Percentiles rank a stretch among this genome's conserved stretches.
Conservation (phyloP, 1,140 invertebrate genomes). For the Sminthurides bifidus region DNA sequence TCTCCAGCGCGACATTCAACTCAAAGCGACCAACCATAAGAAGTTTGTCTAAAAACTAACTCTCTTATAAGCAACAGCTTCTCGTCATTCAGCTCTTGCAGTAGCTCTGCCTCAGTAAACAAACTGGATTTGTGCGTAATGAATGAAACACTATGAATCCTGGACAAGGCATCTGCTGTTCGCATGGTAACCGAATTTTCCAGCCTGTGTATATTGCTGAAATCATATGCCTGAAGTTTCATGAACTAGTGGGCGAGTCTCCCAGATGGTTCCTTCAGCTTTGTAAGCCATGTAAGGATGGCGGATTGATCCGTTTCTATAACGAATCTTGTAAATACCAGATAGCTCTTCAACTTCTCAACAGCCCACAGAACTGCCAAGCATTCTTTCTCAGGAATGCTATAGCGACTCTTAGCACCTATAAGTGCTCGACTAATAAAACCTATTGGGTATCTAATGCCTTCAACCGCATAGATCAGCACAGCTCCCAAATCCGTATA, state of each 20-base stretch:
- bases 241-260: slow-evolving; percentile 27
- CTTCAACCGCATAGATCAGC: slow-evolving; percentile 31
- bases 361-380: slow-evolving; percentile 41
- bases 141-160: too few species aligned
- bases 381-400: slow-evolving; percentile 40
- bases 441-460: slow-evolving; percentile 33
- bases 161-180: too few species aligned
- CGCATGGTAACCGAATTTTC: too few species aligned
- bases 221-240: slow-evolving; percentile 18
- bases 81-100: too few species aligned
- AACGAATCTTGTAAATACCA: too few species aligned
- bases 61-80: too few species aligned
- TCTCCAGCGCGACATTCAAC: too few species aligned
- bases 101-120: too few species aligned
- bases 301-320: slow-evolving; percentile 34
- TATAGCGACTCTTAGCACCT: slow-evolving; percentile 39
- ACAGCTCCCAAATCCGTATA: slow-evolving; percentile 33
- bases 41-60: too few species aligned
- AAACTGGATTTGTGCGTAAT: too few species aligned
- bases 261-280: slow-evolving; percentile 7
- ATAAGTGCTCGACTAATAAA: slow-evolving; percentile 39
- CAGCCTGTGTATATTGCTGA: slow-evolving; percentile 31
- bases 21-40: too few species aligned
- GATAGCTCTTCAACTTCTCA: slow-evolving; percentile 39
- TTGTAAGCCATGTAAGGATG: slow-evolving; percentile 1